Evolutionary conservation across 2,888 invertebrate species (phyloP), one percentile per base, ranked within the genome.

Genomic region (Andrena camellia): DNA sequence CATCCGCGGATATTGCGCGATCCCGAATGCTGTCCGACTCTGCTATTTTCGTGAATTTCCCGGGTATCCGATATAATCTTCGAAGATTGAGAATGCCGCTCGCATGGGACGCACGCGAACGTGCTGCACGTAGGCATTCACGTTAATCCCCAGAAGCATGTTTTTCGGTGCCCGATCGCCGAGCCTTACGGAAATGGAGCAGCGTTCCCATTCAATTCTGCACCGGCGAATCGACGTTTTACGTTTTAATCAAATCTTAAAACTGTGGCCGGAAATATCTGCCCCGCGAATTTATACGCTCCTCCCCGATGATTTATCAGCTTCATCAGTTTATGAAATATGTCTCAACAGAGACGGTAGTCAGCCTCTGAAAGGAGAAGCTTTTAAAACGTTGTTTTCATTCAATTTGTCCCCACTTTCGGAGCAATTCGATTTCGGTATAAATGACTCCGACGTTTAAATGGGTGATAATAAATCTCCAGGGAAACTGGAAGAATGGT

Each of bases 71-170:
- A 63, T 62, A 67, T 67, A 67, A 71, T 78, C 81, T 62, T 10
- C 29, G 71, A 75, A 71, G 78, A 78, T 81, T 54, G 60, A 57
- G 62, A 20, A 67, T 26, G 50, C 52, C n/a, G 48, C n/a, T 31
- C 60, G 60, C 29, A 62, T 35, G 48, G 54, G 35, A 31, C 23
- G 35, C 48, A 8, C 57, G 17, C 29, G 29, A 23, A 23, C 20
- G 23, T 23, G 10, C 23, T 10, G 20, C 23, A 57, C 23, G 23
- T 2, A 52, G 2, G 48, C 20, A 52, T 79, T 68, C 63, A 77
- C 69, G 63, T 29, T 76, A 68, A 78, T 78, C 42, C 68, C 13
- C 60, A 23, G 20, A 54, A 76, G 42, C 50, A 31, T n/a, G 68
- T 54, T 7, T 54, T 8, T n/a, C 42, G 20, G 35, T 57, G 7